phyloP scores from a whole-genome alignment of 2,113 vertebrate species.

The Anoplopoma fimbria region DNA sequence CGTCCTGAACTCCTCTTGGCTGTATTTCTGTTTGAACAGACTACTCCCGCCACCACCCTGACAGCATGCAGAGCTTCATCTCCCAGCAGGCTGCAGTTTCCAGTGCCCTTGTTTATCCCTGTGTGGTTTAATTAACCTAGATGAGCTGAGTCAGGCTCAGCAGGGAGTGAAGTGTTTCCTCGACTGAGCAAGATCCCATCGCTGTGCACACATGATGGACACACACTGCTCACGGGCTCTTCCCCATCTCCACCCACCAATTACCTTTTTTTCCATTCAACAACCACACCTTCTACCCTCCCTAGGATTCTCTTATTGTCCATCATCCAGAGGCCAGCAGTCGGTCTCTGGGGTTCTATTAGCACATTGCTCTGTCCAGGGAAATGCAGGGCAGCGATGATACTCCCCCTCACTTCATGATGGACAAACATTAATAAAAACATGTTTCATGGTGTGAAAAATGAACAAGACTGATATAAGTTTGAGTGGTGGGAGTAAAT shows the following conservation, averaged over 20 bases:
- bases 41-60: slow-evolving; percentile 10
- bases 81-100: slow-evolving; percentile 25
- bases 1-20: background rate
- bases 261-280: slow-evolving; percentile 11
- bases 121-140: slow-evolving; percentile 62
- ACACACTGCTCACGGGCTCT: slow-evolving; percentile 8
- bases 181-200: slow-evolving; percentile 7
- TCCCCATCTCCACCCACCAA: slow-evolving; percentile 18
- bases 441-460: slow-evolving; percentile 15
- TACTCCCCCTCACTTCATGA: slow-evolving; percentile 21
- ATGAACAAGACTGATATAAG: slow-evolving; percentile 18
- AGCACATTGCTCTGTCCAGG: slow-evolving; percentile 9
- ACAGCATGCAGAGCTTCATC: slow-evolving; percentile 2
- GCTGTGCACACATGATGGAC: slow-evolving; percentile 23
- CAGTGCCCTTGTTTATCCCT: slow-evolving; percentile 57
- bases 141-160: slow-evolving; percentile 61
- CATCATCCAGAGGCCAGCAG: slow-evolving; percentile 27
- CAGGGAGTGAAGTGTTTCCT: slow-evolving; percentile 15
- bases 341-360: slow-evolving; percentile 31
- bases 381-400: slow-evolving; percentile 20
- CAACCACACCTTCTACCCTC: background rate
- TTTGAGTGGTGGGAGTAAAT: slow-evolving; percentile 36
- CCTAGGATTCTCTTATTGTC: slow-evolving; percentile 8
- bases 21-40: slow-evolving; percentile 35
- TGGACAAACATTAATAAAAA: slow-evolving; percentile 33